Evolutionary conservation across 2,797 vertebrate genomes (phyloP).

Genomic region (Sebastes paucispinis): DNA sequence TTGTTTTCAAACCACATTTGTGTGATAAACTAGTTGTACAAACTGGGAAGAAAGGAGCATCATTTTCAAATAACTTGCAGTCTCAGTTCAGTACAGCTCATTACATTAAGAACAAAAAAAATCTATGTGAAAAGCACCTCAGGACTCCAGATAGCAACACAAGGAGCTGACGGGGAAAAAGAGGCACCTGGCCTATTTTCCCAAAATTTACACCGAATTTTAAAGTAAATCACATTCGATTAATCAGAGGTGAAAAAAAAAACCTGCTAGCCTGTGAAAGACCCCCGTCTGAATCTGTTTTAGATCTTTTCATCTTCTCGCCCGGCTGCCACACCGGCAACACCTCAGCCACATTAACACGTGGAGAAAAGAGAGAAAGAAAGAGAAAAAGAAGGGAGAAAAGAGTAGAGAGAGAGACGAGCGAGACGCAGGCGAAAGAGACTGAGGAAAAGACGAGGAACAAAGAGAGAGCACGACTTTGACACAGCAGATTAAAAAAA

Average conservation of each 20-base stretch:
- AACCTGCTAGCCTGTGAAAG: neutral
- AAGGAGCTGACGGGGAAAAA: neutral
- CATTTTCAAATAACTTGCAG: constrained; percentile 18
- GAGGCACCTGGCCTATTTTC: constrained; percentile 46
- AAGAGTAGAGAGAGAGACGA: neutral
- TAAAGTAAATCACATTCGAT: constrained; percentile 39
- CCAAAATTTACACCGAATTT: constrained; percentile 17
- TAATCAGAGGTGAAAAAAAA: constrained; percentile 31
- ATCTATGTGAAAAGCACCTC: constrained; percentile 13
- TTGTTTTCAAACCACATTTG: neutral
- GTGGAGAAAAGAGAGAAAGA: neutral
- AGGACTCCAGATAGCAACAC: constrained; percentile 15
- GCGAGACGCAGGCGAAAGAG: neutral
- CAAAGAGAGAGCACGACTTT: constrained; percentile 54
- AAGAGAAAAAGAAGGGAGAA: neutral
- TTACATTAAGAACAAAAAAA: constrained; percentile 17
- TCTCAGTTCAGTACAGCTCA: constrained; percentile 19
- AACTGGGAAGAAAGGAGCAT: neutral
- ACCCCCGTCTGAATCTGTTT: neutral
- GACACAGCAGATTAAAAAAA: constrained; percentile 67
- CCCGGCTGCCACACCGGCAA: constrained; percentile 24
- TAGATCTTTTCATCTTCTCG: constrained; percentile 35
- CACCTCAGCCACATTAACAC: constrained; percentile 38
- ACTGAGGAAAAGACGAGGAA: constrained; percentile 21
- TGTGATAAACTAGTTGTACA: constrained; percentile 11